Evolutionary conservation across 2,888 invertebrate genomes (phyloP).

Genomic region (Mongoloraphidia duomilia): DNA sequence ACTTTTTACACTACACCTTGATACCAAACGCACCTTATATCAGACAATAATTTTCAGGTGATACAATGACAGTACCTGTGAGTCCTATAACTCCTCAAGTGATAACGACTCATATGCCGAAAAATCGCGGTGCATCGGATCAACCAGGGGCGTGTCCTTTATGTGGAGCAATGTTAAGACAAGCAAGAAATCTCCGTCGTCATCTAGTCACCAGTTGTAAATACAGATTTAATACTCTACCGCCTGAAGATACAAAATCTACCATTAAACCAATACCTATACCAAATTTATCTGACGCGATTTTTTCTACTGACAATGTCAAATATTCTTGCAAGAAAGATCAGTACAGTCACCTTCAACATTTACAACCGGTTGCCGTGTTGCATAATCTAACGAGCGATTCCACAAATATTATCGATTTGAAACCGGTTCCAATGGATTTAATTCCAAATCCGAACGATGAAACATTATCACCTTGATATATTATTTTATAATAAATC

Average conservation of each 20-base stretch:
- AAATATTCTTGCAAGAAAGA: no score
- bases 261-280: neutral
- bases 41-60: neutral
- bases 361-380: slow-evolving; percentile 13
- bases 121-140: slow-evolving; percentile 42
- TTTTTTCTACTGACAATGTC: no score
- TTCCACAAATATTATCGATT: slow-evolving; percentile 10
- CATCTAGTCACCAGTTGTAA: slow-evolving; percentile 30
- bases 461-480: slow-evolving; percentile 11
- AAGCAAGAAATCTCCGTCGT: slow-evolving; percentile 42
- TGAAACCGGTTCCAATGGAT: slow-evolving; percentile 13
- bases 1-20: no score
- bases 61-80: no score
- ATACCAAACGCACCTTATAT: no score
- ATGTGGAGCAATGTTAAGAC: slow-evolving; percentile 41
- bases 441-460: slow-evolving; percentile 14
- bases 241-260: slow-evolving; percentile 4
- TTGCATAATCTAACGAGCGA: no score
- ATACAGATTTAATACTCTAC: slow-evolving; percentile 12
- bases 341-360: slow-evolving; percentile 11
- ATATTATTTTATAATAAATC: neutral
- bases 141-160: slow-evolving; percentile 45
- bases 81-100: no score
- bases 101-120: slow-evolving; percentile 24
- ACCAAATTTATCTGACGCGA: no score